Conservation (phyloP, 2,113 vertebrate species). For the Apus apus region DNA sequence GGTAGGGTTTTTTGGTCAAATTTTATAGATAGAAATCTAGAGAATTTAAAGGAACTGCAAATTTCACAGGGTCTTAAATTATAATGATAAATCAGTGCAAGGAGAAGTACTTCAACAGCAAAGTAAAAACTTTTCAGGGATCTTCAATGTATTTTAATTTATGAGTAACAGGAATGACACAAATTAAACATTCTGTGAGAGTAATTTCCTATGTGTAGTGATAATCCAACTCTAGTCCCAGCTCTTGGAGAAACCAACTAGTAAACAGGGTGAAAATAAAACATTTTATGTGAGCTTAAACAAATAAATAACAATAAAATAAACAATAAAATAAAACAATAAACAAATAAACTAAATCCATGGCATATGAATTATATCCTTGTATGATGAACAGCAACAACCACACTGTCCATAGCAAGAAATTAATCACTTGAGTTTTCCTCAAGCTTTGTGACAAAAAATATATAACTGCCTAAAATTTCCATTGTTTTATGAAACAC, state of each 20-base stretch:
- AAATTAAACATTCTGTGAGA: not conserved
- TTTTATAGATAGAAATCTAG: not conserved
- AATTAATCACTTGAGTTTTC: not conserved
- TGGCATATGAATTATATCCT: not conserved
- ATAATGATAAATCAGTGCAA: not conserved
- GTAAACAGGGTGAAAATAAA: not conserved
- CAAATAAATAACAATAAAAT: too few relatives aligned
- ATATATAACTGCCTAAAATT: not conserved
- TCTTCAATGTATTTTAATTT: not conserved
- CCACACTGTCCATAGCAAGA: not conserved
- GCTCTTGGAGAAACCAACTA: not conserved
- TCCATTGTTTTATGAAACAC: not conserved
- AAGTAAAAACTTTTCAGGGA: not conserved
- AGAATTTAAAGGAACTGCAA: not conserved
- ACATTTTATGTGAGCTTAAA: not conserved
- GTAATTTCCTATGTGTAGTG: not conserved
- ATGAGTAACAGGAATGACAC: not conserved
- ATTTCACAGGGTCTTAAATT: not conserved
- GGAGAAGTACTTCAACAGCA: not conserved
- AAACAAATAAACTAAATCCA: not conserved
- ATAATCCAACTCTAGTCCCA: not conserved
- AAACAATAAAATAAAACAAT: too few relatives aligned
- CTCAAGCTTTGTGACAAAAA: not conserved
- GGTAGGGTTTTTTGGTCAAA: not conserved
- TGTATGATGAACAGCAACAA: not conserved